Evolutionary conservation across 2,888 invertebrate genomes (phyloP), one percentile per base, ranked within the genome.

Genomic region (Standfussiana lucernea): DNA sequence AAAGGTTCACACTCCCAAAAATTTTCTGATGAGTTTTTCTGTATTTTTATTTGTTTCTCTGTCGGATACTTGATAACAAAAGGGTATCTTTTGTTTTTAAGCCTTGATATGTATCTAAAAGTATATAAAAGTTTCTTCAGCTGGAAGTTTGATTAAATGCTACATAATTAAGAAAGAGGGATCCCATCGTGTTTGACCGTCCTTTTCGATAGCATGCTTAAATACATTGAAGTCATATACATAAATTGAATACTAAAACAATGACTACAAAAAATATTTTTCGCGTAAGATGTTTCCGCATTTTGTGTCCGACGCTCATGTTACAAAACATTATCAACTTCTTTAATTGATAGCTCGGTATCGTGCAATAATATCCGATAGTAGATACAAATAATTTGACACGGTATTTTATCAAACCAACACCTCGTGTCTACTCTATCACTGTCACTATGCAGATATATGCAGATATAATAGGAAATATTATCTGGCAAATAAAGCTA

Each of bases 301-400:
- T 24, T 45, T 45, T 59, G 1, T 28, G 11, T 21, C 13, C 6
- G 32, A 1, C 32, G 76, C n/a, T n/a, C 10, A 5, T 61, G 18
- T 45, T 21, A 15, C 32, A 40, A 77, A 50, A 62, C 47, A 40
- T 8, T 77, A 32, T 40, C 61, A 11, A 62, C 18, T 35, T 28
- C 13, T 77, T 28, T 18, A 40, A 40, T 18, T 24, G 13, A 45
- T 45, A 24, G 11, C 35, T 24, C 24, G 1, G 28, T 76, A 28
- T 65, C 28, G 24, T 3, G 35, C 28, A 53, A 37, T 45, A n/a
- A 28, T 67, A 47, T n/a, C 18, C n/a, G 40, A 77, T 68, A 50
- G 50, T 42, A 28, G 35, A 75, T 42, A 42, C 47, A 47, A 50
- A 61, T 78, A 50, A 50, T 35, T 61, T 50, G 40, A 77, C n/a